phyloP scores from a whole-genome alignment of 2,888 invertebrate genomes.

The Nebria brevicollis region DNA sequence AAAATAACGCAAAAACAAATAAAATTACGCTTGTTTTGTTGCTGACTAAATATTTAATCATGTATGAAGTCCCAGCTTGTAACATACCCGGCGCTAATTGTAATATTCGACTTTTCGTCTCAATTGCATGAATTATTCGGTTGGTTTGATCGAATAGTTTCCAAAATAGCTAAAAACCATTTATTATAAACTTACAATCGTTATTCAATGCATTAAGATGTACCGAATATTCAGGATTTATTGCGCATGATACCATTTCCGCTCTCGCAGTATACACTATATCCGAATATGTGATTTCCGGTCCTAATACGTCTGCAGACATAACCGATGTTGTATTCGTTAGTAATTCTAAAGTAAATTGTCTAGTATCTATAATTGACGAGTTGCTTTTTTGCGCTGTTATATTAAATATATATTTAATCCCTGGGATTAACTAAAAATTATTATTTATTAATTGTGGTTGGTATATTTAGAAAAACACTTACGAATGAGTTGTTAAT shows the following conservation, averaged over 20 bases:
- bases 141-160: constrained; percentile 32
- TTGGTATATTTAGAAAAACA: not conserved
- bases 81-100: constrained; percentile 23
- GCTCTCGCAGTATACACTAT: constrained; percentile 48
- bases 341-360: constrained; percentile 19
- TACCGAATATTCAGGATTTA: constrained; percentile 47
- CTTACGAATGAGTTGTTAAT: constrained; percentile 46
- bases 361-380: constrained; percentile 17
- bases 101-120: constrained; percentile 23
- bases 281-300: constrained; percentile 49
- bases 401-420: constrained; percentile 37
- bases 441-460: not conserved
- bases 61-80: constrained; percentile 20
- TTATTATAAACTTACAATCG: not conserved
- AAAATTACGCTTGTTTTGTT: constrained; percentile 37
- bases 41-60: constrained; percentile 22
- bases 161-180: constrained; percentile 31
- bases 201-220: not conserved
- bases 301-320: constrained; percentile 30
- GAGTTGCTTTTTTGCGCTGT: constrained; percentile 24
- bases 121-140: constrained; percentile 18
- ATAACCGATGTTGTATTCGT: constrained; percentile 21
- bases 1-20: not conserved
- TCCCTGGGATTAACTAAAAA: constrained; percentile 35
- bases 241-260: constrained; percentile 30